Base-by-base conservation (phyloP, 2,113 vertebrate species). In the Pteropus alecto region DNA sequence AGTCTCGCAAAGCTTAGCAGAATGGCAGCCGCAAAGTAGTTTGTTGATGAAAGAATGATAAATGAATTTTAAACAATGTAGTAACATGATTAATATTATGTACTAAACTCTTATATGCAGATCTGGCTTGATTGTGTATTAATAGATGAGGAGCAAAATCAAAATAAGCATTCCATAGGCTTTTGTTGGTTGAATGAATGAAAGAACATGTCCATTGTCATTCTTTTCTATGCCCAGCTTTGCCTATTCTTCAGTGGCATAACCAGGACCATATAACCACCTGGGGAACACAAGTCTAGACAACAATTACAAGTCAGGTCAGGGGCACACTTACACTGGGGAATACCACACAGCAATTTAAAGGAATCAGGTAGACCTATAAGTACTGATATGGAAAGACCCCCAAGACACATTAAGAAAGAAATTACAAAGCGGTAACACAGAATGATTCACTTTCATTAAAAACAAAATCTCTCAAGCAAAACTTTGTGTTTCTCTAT, bases 21-120 rank as follows among this genome's bases (percentile, higher is more conserved):
- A 51, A 61, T n/a, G 79, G 74, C 70, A 77, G 85, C 16, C 8
- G 56, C 81, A 48, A 60, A 90, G 70, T 58, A 87, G 76, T 35
- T 38, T 70, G 88, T 43, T 77, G 77, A 43, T 60, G 83, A 89
- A 38, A 67, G 54, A 71, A 89, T 82, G 92, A 94, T 43, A 60
- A 92, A 77, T 88, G 86, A 95, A 89, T 83, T 74, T 88, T 78
- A 93, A 92, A 78, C 28, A 95, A 24, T 26, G 63, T 87, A 87
- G n/a, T 83, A 61, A 77, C 15, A 24, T 87, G 88, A 85, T 84
- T 79, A 83, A 79, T 65, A 60, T 70, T 94, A 91, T 82, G 95
- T 79, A 22, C 63, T 56, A 77, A 87, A 79, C 21, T 68, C 94
- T 30, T 46, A 28, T 67, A 30, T 68, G 73, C 58, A 95, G 74